These are phyloP conservation scores for Mungos mungo DNA, from an alignment of 2,113 vertebrate genomes.

Conservation along the genomic window DNA sequence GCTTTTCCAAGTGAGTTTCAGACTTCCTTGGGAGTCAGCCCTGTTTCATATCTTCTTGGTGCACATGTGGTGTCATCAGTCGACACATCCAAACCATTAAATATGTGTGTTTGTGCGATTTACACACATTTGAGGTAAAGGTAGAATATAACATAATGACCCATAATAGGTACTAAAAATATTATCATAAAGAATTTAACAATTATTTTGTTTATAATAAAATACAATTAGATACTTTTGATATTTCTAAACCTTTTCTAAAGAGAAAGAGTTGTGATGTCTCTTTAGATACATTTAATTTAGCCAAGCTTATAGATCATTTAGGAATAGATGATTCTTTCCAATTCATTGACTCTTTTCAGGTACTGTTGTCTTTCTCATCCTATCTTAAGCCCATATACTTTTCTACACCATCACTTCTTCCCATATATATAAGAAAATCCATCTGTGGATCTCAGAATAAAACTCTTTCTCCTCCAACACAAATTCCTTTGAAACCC, in stretches of 20 bases:
- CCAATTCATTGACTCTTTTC: neutral
- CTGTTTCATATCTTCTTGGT: neutral
- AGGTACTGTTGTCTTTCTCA: neutral
- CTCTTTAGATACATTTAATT: neutral
- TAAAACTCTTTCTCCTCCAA: slow-evolving; percentile 53
- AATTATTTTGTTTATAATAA: neutral
- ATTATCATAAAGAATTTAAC: neutral
- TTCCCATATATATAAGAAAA: slow-evolving; percentile 25
- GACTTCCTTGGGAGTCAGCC: neutral
- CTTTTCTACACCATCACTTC: neutral
- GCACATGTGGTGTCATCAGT: too few relatives aligned
- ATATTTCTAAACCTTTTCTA: neutral
- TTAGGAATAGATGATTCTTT: neutral
- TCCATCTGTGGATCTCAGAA: slow-evolving; percentile 40
- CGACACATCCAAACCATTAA: neutral
- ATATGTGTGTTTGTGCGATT: neutral
- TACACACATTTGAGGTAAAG: neutral
- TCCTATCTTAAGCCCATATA: neutral
- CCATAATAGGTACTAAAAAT: neutral
- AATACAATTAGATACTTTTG: neutral
- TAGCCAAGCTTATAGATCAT: neutral
- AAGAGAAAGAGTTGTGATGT: neutral
- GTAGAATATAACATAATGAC: neutral
- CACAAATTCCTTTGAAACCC: slow-evolving; percentile 42
- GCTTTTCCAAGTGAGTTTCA: neutral